Percentiles rank a stretch among this genome's conserved stretches.
Evolutionary conservation across 2,113 vertebrate genomes (phyloP).

Genomic region (Anolis sagrei): DNA sequence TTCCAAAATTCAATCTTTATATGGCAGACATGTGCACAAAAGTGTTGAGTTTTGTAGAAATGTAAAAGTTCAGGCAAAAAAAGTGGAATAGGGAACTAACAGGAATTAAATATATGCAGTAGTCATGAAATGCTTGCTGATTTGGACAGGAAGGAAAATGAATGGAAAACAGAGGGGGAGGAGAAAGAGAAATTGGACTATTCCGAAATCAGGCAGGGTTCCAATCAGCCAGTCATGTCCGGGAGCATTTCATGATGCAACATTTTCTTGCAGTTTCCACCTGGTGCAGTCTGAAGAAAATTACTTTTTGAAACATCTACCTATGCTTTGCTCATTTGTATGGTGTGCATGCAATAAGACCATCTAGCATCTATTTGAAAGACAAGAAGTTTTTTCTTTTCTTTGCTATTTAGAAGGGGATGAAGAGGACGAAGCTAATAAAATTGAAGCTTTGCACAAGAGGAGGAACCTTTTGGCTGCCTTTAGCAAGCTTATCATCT

Average conservation of each 20-base stretch:
- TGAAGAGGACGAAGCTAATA: conserved; percentile 99
- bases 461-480: conserved; percentile 96
- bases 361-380: conserved; percentile 28
- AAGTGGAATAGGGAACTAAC: not conserved
- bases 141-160: too few relatives aligned
- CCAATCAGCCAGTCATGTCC: not conserved
- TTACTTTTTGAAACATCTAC: not conserved
- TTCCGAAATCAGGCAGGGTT: not conserved
- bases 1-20: not conserved
- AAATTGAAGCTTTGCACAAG: conserved; percentile 99
- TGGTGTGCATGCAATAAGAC: not conserved
- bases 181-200: not conserved
- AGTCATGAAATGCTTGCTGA: not conserved
- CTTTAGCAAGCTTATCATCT: conserved; percentile 99
- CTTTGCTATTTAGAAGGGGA: conserved; percentile 87
- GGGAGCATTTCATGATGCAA: not conserved
- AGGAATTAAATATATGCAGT: not conserved
- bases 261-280: not conserved
- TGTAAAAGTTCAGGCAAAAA: not conserved
- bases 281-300: not conserved
- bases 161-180: not conserved
- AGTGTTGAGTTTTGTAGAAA: not conserved
- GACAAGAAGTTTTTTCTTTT: conserved; percentile 25
- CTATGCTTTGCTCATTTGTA: not conserved
- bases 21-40: not conserved